phyloP scores from a whole-genome alignment of 2,888 invertebrate species.

The Chrysomela aeneicollis region DNA sequence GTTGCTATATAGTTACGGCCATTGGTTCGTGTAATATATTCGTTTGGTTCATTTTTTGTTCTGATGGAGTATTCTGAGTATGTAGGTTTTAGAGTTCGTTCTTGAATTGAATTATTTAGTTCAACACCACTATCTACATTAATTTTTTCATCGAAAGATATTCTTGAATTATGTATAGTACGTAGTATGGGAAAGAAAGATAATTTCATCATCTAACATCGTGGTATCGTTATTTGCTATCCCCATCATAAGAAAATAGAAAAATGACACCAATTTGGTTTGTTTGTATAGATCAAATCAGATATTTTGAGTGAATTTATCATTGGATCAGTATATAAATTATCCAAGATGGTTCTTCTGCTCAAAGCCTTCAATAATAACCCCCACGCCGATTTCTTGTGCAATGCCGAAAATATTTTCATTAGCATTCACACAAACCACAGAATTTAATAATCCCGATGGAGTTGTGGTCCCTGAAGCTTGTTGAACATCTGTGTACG shows the following conservation, averaged over 20 bases:
- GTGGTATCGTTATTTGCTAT: too few relatives aligned
- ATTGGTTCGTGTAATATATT: slow-evolving; percentile 30
- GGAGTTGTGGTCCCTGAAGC: slow-evolving; percentile 35
- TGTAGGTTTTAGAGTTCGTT: slow-evolving; percentile 23
- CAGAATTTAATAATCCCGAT: slow-evolving; percentile 40
- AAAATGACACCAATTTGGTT: too few relatives aligned
- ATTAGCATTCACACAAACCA: slow-evolving; percentile 36
- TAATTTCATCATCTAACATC: slow-evolving; percentile 16
- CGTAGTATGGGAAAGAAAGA: not conserved
- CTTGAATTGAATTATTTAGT: slow-evolving; percentile 29
- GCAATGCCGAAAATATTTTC: slow-evolving; percentile 38
- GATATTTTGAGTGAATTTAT: too few relatives aligned
- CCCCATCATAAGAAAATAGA: too few relatives aligned
- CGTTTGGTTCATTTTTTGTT: slow-evolving; percentile 29
- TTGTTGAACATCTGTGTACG: slow-evolving; percentile 43
- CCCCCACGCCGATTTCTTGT: slow-evolving; percentile 1
- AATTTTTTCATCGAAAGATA: slow-evolving; percentile 13
- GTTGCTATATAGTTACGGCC: slow-evolving; percentile 21
- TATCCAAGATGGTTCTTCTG: too few relatives aligned
- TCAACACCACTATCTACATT: slow-evolving; percentile 29
- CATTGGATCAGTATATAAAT: too few relatives aligned
- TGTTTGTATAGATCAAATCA: too few relatives aligned
- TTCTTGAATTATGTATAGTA: slow-evolving; percentile 20
- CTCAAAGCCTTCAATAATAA: too few relatives aligned
- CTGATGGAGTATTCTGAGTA: slow-evolving; percentile 21